phyloP scores from a whole-genome alignment of 2,888 invertebrate genomes.

The Podotricha telesiphe region DNA sequence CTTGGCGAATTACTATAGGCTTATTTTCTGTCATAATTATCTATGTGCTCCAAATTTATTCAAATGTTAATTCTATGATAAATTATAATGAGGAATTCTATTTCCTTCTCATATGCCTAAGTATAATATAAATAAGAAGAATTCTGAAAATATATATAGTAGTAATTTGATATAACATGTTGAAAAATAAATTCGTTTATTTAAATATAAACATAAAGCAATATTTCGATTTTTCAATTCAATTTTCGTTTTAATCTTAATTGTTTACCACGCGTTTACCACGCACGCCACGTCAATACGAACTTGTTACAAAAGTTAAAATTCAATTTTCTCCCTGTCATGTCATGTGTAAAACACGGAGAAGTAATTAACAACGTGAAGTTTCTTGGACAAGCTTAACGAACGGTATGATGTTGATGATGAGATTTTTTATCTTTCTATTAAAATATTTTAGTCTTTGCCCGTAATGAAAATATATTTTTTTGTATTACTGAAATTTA shows the following conservation, averaged over 20 bases:
- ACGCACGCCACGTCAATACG: constrained; percentile 40
- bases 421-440: constrained; percentile 4
- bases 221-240: no score
- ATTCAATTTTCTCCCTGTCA: constrained; percentile 43
- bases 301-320: constrained; percentile 43
- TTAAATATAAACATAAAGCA: no score
- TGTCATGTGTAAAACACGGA: constrained; percentile 36
- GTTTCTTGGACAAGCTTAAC: constrained; percentile 32
- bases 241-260: constrained; percentile 32
- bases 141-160: neutral
- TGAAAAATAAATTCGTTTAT: constrained; percentile 4
- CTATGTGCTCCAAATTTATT: neutral
- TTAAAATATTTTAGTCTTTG: neutral
- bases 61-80: no score
- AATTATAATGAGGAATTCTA: neutral
- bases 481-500: no score
- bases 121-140: neutral
- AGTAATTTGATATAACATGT: neutral
- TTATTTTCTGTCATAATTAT: neutral
- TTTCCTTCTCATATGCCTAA: neutral
- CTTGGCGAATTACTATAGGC: constrained; percentile 26
- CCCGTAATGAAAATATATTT: neutral
- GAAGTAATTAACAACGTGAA: constrained; percentile 40
- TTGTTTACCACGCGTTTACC: constrained; percentile 36
- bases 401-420: constrained; percentile 15